Conservation (phyloP, 2,113 vertebrate genomes). For the Maccullochella peelii region DNA sequence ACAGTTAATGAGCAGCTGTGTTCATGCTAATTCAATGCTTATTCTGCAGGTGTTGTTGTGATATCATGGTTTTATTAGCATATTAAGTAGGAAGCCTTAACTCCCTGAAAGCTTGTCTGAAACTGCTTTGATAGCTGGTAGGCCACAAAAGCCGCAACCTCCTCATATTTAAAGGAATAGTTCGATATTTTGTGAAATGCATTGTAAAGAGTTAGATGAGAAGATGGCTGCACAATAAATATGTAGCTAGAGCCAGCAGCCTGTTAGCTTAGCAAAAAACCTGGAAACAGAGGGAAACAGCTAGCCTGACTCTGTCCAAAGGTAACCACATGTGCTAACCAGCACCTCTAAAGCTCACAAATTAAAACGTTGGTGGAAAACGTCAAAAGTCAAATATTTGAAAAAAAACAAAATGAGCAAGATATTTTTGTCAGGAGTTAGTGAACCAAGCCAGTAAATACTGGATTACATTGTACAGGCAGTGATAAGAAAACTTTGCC, state of each 20-base stretch:
- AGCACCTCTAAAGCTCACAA: not conserved
- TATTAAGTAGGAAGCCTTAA: constrained; percentile 16
- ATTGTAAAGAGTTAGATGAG: not conserved
- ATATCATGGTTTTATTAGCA: constrained; percentile 45
- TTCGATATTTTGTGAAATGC: not conserved
- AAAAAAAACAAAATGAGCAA: not conserved
- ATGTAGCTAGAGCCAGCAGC: too few species aligned
- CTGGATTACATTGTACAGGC: not conserved
- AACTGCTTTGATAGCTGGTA: not conserved
- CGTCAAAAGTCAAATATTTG: not conserved
- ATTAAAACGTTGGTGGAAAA: not conserved
- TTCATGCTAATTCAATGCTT: constrained; percentile 44
- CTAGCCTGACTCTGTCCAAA: not conserved
- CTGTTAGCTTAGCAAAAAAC: not conserved
- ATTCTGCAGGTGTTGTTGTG: constrained; percentile 55
- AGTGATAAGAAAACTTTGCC: not conserved
- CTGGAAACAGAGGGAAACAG: not conserved
- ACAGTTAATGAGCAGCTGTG: constrained; percentile 65
- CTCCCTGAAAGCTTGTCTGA: constrained; percentile 1
- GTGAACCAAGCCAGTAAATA: not conserved
- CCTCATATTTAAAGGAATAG: not conserved
- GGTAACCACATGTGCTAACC: not conserved
- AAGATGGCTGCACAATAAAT: not conserved
- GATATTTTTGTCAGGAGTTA: not conserved
- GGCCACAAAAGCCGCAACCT: not conserved